Evolutionary conservation across 2,888 invertebrate species (phyloP).

Genomic region (Megamerina dolium): DNA sequence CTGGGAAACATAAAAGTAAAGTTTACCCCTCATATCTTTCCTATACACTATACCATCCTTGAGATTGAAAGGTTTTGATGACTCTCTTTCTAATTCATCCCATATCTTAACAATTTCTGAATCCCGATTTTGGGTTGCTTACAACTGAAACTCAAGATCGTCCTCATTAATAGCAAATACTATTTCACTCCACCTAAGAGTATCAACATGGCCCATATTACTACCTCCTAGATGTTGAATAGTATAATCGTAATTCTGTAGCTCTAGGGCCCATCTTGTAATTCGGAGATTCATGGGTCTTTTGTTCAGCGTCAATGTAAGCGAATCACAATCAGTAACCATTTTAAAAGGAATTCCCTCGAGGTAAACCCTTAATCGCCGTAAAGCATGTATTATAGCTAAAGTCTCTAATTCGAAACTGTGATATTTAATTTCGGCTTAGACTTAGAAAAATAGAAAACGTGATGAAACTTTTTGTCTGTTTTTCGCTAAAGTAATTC

Average conservation of each 20-base stretch:
- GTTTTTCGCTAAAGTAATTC: constrained; percentile 23
- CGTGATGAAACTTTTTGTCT: constrained; percentile 24
- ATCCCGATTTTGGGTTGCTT: constrained; percentile 1
- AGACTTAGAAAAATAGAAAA: constrained; percentile 28
- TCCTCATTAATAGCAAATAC: too few species aligned
- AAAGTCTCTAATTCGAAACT: constrained; percentile 33
- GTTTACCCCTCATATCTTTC: too few species aligned
- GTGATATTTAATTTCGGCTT: constrained; percentile 43
- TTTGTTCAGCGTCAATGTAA: constrained; percentile 9
- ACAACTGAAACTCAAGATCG: too few species aligned
- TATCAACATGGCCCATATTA: constrained; percentile 15
- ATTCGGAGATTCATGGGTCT: constrained; percentile 9
- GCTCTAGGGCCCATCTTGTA: constrained; percentile 12
- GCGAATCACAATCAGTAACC: constrained; percentile 5
- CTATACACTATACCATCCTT: too few species aligned
- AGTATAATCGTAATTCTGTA: constrained; percentile 9
- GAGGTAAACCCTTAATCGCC: constrained; percentile 36
- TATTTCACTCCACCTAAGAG: constrained; percentile 5
- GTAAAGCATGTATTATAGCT: constrained; percentile 23
- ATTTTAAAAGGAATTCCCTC: constrained; percentile 4
- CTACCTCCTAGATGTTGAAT: constrained; percentile 10
- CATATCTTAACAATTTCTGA: background rate
- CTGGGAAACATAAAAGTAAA: too few species aligned
- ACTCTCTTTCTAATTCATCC: background rate
- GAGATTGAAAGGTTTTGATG: too few species aligned